phyloP scores from a whole-genome alignment of 2,888 invertebrate species.

The Crematogaster levior region DNA sequence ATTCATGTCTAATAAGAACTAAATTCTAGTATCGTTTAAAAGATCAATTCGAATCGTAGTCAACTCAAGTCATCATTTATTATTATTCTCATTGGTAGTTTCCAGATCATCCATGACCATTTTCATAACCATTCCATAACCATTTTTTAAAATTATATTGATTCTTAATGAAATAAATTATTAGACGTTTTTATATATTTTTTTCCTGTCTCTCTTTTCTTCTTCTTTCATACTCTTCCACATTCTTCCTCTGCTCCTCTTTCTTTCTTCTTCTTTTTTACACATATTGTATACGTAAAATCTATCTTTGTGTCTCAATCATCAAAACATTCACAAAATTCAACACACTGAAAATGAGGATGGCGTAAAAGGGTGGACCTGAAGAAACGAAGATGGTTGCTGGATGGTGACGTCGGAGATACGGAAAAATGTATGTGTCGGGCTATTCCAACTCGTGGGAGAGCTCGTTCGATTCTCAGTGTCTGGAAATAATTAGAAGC shows the following conservation, averaged over 20 bases:
- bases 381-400: slow-evolving; percentile 37
- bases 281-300: background rate
- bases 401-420: slow-evolving; percentile 46
- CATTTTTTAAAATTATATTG: slow-evolving; percentile 38
- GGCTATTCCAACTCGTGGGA: slow-evolving; percentile 80
- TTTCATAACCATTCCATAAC: background rate
- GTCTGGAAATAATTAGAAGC: slow-evolving; percentile 86
- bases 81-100: slow-evolving; percentile 39
- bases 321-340: too few species aligned
- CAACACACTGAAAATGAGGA: slow-evolving; percentile 63
- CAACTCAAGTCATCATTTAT: slow-evolving; percentile 6
- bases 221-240: background rate
- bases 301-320: slow-evolving; percentile 56
- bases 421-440: slow-evolving; percentile 79
- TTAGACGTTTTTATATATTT: background rate
- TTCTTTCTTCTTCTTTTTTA: background rate
- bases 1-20: background rate
- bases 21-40: slow-evolving; percentile 18
- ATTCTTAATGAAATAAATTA: slow-evolving; percentile 17
- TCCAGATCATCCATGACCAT: slow-evolving; percentile 24
- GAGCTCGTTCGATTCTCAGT: slow-evolving; percentile 86
- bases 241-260: background rate
- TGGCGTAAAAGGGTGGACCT: background rate
- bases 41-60: slow-evolving; percentile 31
- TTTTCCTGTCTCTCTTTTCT: background rate